These are phyloP conservation scores for Epirrhoe alternata DNA, from an alignment of 2,888 invertebrate species.

Conservation along the genomic window DNA sequence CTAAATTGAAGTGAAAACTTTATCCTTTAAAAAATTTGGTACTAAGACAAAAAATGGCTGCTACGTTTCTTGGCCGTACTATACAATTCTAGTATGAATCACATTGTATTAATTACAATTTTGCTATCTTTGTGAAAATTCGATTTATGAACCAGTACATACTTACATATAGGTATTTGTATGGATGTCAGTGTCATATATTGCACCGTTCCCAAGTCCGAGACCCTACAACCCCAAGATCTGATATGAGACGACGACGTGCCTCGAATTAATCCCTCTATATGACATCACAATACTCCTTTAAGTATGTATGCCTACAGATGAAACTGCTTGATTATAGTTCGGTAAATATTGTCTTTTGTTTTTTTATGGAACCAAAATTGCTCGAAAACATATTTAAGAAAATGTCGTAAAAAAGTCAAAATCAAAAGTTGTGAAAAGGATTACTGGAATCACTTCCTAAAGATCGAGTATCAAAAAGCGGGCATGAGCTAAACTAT, in stretches of 20 bases:
- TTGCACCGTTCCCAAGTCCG: slow-evolving; percentile 59
- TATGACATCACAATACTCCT: slow-evolving; percentile 69
- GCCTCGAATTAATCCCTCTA: slow-evolving; percentile 79
- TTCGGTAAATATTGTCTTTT: not conserved
- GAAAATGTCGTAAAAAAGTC: too few relatives aligned
- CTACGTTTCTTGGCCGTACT: too few relatives aligned
- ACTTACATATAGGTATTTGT: slow-evolving; percentile 1
- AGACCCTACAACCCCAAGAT: slow-evolving; percentile 72
- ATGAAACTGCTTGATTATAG: slow-evolving; percentile 2
- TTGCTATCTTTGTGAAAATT: too few relatives aligned
- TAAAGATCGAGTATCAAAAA: too few relatives aligned
- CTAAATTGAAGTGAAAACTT: too few relatives aligned
- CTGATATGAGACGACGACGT: slow-evolving; percentile 77
- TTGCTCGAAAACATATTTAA: not conserved
- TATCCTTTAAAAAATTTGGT: too few relatives aligned
- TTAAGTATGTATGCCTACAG: slow-evolving; percentile 36
- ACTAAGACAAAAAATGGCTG: too few relatives aligned
- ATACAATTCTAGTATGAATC: too few relatives aligned
- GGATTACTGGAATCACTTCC: too few relatives aligned
- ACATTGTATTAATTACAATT: too few relatives aligned
- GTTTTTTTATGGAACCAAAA: not conserved
- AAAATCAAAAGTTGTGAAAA: too few relatives aligned
- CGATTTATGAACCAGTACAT: not conserved
- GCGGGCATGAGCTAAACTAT: too few relatives aligned
- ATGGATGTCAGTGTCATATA: slow-evolving; percentile 33